Base-by-base conservation (phyloP, 2,888 invertebrate species). In the Lagria hirta region DNA sequence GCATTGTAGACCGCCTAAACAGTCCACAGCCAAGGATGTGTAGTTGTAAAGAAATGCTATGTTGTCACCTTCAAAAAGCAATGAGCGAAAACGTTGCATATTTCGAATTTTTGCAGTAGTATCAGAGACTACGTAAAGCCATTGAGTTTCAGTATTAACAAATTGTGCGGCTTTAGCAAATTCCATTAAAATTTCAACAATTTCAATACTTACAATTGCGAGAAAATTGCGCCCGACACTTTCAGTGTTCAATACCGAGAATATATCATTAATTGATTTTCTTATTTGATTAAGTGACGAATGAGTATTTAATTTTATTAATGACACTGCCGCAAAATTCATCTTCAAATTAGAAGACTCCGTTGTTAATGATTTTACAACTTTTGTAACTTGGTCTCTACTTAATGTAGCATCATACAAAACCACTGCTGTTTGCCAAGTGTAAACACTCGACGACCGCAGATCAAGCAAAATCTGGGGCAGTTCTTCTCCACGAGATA, bases 401-500 rank as follows among this genome's bases (percentile, higher is more conserved):
- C 88, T 80, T 53, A 88, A 74, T 1, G 82, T 81, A 43, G 81
- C 76, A 62, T 91, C 90, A 55, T 86, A 83, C 13, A 91, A 69
- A 22, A 90, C 72, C 22, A 83, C 77, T 7, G 83, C 80, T 1
- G 83, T 80, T 58, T 82, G 82, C 89, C 89, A 90, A 24, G 79
- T 74, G 4, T 88, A 77, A 1, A 80, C 75, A 28, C 76, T 74
- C 21, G 76, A 75, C 3, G 81, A 80, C 57, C 87, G 77, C 42
- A 89, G 73, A 66, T 92, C 91, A 1, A 89, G 72, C 4, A 90
- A 68, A 10, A 91, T 67, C 69, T 91, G 91, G 0, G 90, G 81
- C 45, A 90, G 66, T 68, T 90, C 90, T 46, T 85, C 78, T 0
- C 87, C 86, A 21, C 75, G 72, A 1, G 75, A 74, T n/a, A 84